Evolutionary conservation across 2,888 invertebrate species (phyloP).

Genomic region (Stomorhina lunata): DNA sequence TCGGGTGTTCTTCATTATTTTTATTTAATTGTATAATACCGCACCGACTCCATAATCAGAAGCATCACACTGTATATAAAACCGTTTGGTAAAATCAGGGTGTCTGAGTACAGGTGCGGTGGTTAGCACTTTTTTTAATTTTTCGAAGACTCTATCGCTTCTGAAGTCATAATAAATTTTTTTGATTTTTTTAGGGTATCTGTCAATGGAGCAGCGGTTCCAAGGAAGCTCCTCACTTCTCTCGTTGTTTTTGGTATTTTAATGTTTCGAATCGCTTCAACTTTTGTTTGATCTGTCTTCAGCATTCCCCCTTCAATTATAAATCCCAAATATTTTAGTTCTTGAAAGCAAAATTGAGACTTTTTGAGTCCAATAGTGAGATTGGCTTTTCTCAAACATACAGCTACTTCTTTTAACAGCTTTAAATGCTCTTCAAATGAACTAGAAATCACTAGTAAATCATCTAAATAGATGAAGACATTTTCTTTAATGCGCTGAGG

Average conservation of each 20-base stretch:
- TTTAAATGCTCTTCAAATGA: background rate
- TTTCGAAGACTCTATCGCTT: background rate
- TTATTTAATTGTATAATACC: conserved; percentile 39
- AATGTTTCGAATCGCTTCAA: background rate
- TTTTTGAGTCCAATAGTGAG: too few species aligned
- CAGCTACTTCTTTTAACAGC: too few species aligned
- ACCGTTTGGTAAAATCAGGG: conserved; percentile 8
- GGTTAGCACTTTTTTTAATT: conserved; percentile 21
- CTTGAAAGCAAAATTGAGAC: conserved; percentile 24
- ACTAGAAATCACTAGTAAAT: background rate
- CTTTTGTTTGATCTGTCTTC: conserved; percentile 8
- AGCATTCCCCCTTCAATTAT: conserved; percentile 10
- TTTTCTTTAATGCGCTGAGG: background rate
- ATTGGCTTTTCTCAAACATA: too few species aligned
- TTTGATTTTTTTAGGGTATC: background rate
- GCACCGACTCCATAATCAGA: conserved; percentile 23
- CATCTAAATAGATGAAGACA: conserved; percentile 5
- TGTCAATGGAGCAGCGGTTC: background rate
- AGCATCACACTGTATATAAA: conserved; percentile 59
- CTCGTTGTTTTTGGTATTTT: background rate
- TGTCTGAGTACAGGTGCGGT: conserved; percentile 17
- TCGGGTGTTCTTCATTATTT: conserved; percentile 1
- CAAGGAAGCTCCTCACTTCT: conserved; percentile 16
- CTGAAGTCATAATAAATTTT: background rate
- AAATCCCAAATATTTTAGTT: conserved; percentile 11